These are phyloP conservation scores for Orchestes rusci DNA, from an alignment of 2,888 invertebrate genomes.

Conservation along the genomic window DNA sequence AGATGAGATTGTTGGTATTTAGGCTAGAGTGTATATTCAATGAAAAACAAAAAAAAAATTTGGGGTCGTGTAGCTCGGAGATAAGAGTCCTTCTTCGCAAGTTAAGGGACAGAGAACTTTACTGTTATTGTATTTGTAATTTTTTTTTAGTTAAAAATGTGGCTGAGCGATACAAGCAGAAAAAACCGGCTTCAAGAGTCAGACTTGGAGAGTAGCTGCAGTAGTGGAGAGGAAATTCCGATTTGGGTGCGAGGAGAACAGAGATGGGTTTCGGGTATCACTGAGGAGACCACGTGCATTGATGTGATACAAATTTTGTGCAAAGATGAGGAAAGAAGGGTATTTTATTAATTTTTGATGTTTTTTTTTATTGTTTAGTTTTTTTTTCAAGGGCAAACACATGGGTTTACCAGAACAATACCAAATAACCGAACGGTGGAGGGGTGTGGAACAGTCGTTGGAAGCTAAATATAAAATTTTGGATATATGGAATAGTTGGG, in stretches of 20 bases:
- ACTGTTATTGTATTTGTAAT: too few relatives aligned
- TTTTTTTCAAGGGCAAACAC: slow-evolving; percentile 38
- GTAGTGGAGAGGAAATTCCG: slow-evolving; percentile 61
- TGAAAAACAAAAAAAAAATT: too few relatives aligned
- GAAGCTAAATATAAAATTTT: slow-evolving; percentile 65
- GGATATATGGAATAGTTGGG: slow-evolving; percentile 77
- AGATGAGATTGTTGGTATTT: too few relatives aligned
- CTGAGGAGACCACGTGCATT: slow-evolving; percentile 68
- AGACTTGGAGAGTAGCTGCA: slow-evolving; percentile 40
- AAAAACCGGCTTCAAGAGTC: slow-evolving; percentile 31
- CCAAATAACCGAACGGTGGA: slow-evolving; percentile 70
- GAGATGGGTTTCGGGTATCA: slow-evolving; percentile 74
- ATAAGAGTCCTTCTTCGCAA: too few relatives aligned
- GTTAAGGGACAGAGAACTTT: too few relatives aligned
- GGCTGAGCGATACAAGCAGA: slow-evolving; percentile 34
- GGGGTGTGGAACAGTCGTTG: slow-evolving; percentile 67
- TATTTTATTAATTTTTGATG: slow-evolving; percentile 27
- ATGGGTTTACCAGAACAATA: slow-evolving; percentile 45
- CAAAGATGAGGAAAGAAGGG: slow-evolving; percentile 45
- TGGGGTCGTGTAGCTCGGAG: too few relatives aligned
- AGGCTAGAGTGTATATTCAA: too few relatives aligned
- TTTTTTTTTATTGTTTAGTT: not conserved
- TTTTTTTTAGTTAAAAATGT: slow-evolving; percentile 32
- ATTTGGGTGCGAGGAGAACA: slow-evolving; percentile 70
- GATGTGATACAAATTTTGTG: slow-evolving; percentile 70